These are phyloP conservation scores for Drosophila helvetica DNA, from an alignment of 2,888 invertebrate species.

Conservation along the genomic window DNA sequence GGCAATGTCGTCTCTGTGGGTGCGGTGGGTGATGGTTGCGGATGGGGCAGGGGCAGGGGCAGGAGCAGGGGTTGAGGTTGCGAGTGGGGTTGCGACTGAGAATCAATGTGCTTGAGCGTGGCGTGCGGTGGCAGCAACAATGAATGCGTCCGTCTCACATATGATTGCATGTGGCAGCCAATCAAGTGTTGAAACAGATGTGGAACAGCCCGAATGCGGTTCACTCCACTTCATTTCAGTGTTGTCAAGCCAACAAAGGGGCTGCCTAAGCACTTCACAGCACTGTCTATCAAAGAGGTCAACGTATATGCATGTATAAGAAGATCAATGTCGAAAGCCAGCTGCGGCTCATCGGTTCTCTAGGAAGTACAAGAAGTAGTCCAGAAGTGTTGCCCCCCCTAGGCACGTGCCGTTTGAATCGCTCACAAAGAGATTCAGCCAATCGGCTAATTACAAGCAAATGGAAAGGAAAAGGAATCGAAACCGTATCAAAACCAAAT, in stretches of 20 bases:
- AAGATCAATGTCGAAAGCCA: no score
- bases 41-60: neutral
- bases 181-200: slow-evolving; percentile 13
- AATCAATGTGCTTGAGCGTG: neutral
- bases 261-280: neutral
- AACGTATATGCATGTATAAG: no score
- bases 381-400: neutral
- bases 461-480: slow-evolving; percentile 47
- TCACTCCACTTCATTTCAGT: neutral
- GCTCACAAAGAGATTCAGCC: slow-evolving; percentile 8
- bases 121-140: neutral
- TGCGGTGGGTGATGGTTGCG: slow-evolving; percentile 5
- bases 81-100: neutral
- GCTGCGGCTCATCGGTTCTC: no score
- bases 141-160: slow-evolving; percentile 15
- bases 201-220: slow-evolving; percentile 12
- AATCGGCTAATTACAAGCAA: slow-evolving; percentile 39
- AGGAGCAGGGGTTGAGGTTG: neutral
- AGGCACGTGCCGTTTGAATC: neutral
- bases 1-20: slow-evolving; percentile 18
- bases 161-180: slow-evolving; percentile 21
- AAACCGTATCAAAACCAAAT: slow-evolving; percentile 54
- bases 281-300: neutral
- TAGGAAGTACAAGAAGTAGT: neutral
- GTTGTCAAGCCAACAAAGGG: neutral